Evolutionary conservation across 2,888 invertebrate species (phyloP), one percentile per base, ranked within the genome.

Genomic region (Napeogenes sylphis): DNA sequence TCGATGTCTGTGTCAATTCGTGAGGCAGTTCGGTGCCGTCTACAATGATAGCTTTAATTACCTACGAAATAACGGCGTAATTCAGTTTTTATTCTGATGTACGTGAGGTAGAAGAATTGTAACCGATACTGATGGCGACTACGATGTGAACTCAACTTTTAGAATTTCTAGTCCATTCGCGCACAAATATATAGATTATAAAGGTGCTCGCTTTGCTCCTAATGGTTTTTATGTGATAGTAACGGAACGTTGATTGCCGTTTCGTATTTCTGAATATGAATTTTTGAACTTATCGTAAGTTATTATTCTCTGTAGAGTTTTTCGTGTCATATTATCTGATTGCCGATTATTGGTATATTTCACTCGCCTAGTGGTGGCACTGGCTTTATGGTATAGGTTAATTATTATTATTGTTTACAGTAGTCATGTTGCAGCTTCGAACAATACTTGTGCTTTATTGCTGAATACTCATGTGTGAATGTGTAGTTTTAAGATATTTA

Each of bases 381-480:
- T 87, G 87, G 89, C 89, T 85, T 84, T 77, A 76, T 80, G 73
- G 21, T 76, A 72, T 85, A 83, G 78, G 79, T 81, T 73, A 66
- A 68, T 65, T 80, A 78, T 80, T 76, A 77, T 81, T 78, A 78
- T 78, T 82, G 72, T 76, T 82, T 79, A 81, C 76, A 79, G 82
- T 86, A 84, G 84, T 87, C 85, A 84, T 77, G 86, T 88, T 85
- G 90, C 90, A 90, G 90, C 90, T 90, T 87, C 78, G 87, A 90
- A 84, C 87, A 90, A 89, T 76, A 77, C 81, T 83, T 83, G 86
- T 88, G 90, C 90, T 90, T 90, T 90, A 90, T 80, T 81, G 88
- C 88, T 86, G 85, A 90, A 90, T 90, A 90, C 90, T 90, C 90
- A 90, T 85, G 87, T 83, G 88, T 87, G 85, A 81, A 89, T 87